Evolutionary conservation across 2,113 vertebrate species (phyloP).

Genomic region (Corythoichthys haematopterus): DNA sequence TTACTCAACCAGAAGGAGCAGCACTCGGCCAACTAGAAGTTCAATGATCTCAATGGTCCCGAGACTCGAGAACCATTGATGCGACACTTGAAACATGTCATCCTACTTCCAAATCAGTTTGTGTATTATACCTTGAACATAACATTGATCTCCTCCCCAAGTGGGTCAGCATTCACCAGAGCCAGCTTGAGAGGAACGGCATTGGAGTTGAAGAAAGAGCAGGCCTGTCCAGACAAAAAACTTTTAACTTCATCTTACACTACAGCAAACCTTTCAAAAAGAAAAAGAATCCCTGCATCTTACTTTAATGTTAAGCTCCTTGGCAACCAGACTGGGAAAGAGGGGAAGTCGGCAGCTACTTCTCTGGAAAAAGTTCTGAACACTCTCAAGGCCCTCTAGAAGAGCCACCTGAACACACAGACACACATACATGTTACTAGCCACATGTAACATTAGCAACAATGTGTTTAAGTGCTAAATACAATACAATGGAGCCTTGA

Average conservation of each 20-base stretch:
- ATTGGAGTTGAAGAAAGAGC: constrained; percentile 99
- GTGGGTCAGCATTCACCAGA: constrained; percentile 87
- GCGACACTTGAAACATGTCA: background rate
- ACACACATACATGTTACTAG: constrained; percentile 30
- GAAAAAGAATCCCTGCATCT: background rate
- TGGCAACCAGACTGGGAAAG: constrained; percentile 89
- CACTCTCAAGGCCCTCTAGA: constrained; percentile 87
- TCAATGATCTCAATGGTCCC: background rate
- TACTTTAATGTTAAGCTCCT: constrained; percentile 93
- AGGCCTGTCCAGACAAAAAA: constrained; percentile 73
- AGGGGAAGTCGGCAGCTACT: constrained; percentile 88
- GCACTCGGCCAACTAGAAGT: background rate
- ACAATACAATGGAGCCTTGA: background rate
- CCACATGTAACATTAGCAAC: background rate
- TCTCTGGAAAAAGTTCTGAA: constrained; percentile 88
- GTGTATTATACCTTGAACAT: constrained; percentile 91
- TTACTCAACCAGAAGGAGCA: constrained; percentile 50
- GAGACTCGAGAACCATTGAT: background rate
- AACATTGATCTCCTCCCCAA: constrained; percentile 96
- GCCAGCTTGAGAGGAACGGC: constrained; percentile 90
- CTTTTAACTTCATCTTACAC: background rate
- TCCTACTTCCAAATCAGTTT: background rate
- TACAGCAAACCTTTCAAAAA: background rate
- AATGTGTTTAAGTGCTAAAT: background rate
- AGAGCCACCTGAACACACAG: constrained; percentile 77